Evolutionary conservation across 2,888 invertebrate genomes (phyloP), one percentile per base, ranked within the genome.

Genomic region (Drosophila fulvimacula): DNA sequence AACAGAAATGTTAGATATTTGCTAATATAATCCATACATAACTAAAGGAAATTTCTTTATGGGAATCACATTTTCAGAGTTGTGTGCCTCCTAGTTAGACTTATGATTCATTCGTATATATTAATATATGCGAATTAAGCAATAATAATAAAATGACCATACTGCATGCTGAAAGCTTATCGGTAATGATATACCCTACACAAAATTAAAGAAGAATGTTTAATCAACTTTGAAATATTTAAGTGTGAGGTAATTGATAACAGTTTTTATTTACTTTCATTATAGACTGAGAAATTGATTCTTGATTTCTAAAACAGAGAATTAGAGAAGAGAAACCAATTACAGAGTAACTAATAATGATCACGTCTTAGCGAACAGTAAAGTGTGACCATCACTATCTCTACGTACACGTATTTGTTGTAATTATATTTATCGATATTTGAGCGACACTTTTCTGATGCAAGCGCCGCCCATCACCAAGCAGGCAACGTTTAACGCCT

Each of bases 401-500:
- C 11, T 24, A n/a, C 21, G 13, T 13, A 38, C n/a, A 10, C 21
- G 21, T 11, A 19, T 27, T 61, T 24, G 34, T 30, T 34, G 24
- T 17, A 19, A 32, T 41, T 24, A 17, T n/a, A 34, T 38, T 61
- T 57, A 67, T 73, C 42, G 39, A 24, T 46, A 19, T 39, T 41
- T 48, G 30, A 10, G 32, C n/a, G 24, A 46, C 41, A 61, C 24
- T 30, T 1, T 6, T 39, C 15, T 48, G 48, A 15, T 38, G 48
- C 39, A 61, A 24, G 30, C 27, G 27, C 2, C 19, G 13, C 19
- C 13, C 38, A 38, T 17, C 15, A 5, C 10, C 4, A 9, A 4
- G 4, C 2, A 9, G 39, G 51, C 57, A 52, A 2, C 46, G 42
- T 39, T 76, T 56, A 53, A 65, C 62, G 65, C 58, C 64, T 77